Evolutionary conservation across 92 coral and sea anemone species (phyloP), one percentile per base, ranked within the genome.

Genomic region (Porites divaricata): DNA sequence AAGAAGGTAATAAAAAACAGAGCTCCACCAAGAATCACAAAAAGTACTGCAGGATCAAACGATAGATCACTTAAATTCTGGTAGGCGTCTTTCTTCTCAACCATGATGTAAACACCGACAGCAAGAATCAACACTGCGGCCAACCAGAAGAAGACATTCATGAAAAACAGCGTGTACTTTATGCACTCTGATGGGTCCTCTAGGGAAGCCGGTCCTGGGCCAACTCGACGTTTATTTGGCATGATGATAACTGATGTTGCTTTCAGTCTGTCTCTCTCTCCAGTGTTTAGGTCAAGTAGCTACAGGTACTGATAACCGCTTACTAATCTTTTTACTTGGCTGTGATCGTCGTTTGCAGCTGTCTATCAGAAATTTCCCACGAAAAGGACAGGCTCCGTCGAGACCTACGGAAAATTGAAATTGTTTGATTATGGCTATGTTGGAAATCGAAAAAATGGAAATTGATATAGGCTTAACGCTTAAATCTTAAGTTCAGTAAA

Each of bases 81-180:
- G 81, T 79, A 87, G 23, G 78, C 90, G 2, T 81, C 94, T 41
- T 89, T 83, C 53, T 82, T 70, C 79, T 92, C 92, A 70, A 82
- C 90, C 71, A 93, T 77, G 11, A 95, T 77, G 82, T 81, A 80
- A 50, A 70, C 70, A 16, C 97, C 93, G 58, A 95, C 81, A 2
- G 78, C 83, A 35, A 93, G 86, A 70, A 91, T 78, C 2, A 90
- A 41, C 20, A 85, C 72, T 52, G 90, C 88, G 8, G 86, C 85
- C 17, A 93, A 73, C 96, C 96, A 93, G 79, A 93, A 93, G 58
- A 88, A 26, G 59, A 88, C 83, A 75, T 90, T 93, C 28, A 93
- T 61, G 87, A 90, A 87, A 58, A 90, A 87, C 2, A 93, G 74
- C 16, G 94, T 13, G 77, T 79, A 93, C 67, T 90, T 90, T 12